These are phyloP conservation scores for Uromys caudimaculatus DNA, from an alignment of 2,797 vertebrate species.

Conservation along the genomic window DNA sequence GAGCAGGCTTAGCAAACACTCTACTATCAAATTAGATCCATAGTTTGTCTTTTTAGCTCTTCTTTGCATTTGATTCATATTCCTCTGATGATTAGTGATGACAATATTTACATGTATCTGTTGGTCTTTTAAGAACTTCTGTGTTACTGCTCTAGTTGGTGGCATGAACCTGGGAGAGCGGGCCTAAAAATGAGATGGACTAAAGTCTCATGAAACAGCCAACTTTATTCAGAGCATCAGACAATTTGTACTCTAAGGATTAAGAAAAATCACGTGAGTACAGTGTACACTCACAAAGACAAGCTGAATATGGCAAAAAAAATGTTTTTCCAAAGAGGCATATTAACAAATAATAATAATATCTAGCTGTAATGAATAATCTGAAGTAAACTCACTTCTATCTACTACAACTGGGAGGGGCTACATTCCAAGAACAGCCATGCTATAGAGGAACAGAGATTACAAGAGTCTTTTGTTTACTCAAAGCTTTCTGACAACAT, in stretches of 20 bases:
- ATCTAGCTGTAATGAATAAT: neutral
- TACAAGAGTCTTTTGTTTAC: neutral
- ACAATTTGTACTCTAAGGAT: neutral
- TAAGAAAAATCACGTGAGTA: neutral
- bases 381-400: neutral
- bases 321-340: neutral
- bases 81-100: neutral
- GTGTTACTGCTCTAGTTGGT: neutral
- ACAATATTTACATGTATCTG: neutral
- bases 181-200: neutral
- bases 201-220: neutral
- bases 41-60: neutral
- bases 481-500: neutral
- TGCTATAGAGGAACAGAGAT: neutral
- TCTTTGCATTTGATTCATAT: neutral
- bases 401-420: neutral
- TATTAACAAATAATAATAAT: neutral
- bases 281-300: neutral
- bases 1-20: neutral
- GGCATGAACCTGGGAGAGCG: neutral
- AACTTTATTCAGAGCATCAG: neutral
- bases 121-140: neutral
- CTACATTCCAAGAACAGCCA: neutral
- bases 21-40: neutral
- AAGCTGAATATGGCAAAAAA: neutral